phyloP scores from a whole-genome alignment of 2,888 invertebrate genomes.

The Cabera pusaria region DNA sequence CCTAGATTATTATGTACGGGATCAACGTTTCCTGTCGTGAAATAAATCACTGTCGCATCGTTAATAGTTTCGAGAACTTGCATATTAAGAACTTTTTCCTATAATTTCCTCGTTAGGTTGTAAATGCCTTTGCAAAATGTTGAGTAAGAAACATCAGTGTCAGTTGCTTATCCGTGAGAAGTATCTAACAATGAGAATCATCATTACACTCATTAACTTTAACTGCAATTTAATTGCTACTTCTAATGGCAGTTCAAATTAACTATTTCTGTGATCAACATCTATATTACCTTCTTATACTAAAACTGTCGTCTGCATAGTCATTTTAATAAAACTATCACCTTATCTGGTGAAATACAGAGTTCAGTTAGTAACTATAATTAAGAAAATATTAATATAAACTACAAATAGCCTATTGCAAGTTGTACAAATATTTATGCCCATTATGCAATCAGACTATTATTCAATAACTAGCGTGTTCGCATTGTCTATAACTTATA shows the following conservation, averaged over 20 bases:
- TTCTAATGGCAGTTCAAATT: slow-evolving; percentile 52
- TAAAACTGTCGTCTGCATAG: too few relatives aligned
- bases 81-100: slow-evolving; percentile 2
- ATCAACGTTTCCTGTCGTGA: slow-evolving; percentile 4
- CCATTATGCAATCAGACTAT: slow-evolving; percentile 20
- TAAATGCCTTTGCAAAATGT: slow-evolving; percentile 35
- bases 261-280: slow-evolving; percentile 43
- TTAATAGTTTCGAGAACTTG: slow-evolving; percentile 10
- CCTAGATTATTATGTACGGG: too few relatives aligned
- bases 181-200: slow-evolving; percentile 48
- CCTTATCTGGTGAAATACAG: too few relatives aligned
- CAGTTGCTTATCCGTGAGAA: slow-evolving; percentile 50
- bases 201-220: slow-evolving; percentile 43
- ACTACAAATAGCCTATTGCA: slow-evolving; percentile 10
- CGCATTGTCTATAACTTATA: slow-evolving; percentile 20
- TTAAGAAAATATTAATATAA: slow-evolving; percentile 3
- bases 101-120: slow-evolving; percentile 40
- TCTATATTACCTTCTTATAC: slow-evolving; percentile 32
- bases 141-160: slow-evolving; percentile 24
- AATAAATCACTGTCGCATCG: neutral
- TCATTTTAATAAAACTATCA: too few relatives aligned
- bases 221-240: slow-evolving; percentile 40
- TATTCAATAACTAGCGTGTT: slow-evolving; percentile 20
- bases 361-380: neutral
- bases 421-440: slow-evolving; percentile 17